A percentile compares a stretch with the other conserved stretches of the same genome.
These are phyloP conservation scores for Pecten maximus DNA, from an alignment of 2,888 invertebrate genomes.

Conservation along the genomic window DNA sequence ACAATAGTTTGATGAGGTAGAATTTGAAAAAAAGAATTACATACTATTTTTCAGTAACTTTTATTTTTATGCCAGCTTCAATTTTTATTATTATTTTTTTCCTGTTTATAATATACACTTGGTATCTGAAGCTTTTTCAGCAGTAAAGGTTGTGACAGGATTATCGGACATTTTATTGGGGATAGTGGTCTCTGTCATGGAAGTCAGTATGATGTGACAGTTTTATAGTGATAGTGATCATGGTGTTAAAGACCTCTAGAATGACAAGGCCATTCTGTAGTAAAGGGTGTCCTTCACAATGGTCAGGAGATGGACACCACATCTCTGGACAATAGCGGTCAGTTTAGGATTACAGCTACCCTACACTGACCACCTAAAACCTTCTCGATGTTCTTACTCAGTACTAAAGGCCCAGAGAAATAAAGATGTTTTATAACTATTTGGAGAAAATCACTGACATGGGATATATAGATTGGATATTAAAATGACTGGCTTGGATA, in stretches of 20 bases:
- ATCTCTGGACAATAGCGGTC: not conserved
- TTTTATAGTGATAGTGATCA: not conserved
- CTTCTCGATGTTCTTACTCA: not conserved
- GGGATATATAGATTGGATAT: not conserved
- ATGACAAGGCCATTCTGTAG: not conserved
- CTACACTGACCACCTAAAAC: not conserved
- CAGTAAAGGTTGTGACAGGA: too few species aligned
- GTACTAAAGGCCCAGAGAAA: not conserved
- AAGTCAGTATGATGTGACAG: not conserved
- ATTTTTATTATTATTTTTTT: too few species aligned
- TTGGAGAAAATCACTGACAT: not conserved
- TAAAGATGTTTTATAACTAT: not conserved
- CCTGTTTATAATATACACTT: too few species aligned
- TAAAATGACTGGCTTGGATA: not conserved
- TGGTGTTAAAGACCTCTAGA: not conserved
- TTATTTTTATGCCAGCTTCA: too few species aligned
- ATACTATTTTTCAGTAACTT: not conserved
- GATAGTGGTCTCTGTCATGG: too few species aligned
- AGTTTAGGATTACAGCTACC: not conserved
- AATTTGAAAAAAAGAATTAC: not conserved
- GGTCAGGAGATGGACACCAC: not conserved
- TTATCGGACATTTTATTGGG: too few species aligned
- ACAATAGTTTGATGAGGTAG: not conserved
- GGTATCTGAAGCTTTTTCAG: too few species aligned
- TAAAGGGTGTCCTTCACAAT: not conserved